Base-by-base conservation (phyloP, 2,888 invertebrate species). In the Noctua janthina region DNA sequence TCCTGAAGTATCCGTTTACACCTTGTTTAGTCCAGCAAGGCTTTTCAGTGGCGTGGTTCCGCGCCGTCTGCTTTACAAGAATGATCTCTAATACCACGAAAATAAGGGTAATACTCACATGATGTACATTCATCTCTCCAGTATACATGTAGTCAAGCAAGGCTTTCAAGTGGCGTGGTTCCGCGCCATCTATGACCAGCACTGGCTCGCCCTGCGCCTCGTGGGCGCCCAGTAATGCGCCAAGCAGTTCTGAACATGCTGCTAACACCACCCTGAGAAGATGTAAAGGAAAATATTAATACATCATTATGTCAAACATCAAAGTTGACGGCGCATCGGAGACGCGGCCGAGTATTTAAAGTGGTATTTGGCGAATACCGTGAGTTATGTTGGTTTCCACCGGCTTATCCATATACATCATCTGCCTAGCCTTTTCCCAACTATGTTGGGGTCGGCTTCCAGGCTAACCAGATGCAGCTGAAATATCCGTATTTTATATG, bases 101-200 rank as follows among this genome's bases (percentile, higher is more conserved):
- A 8, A 35, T 1, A 13, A 43, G 2, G 11, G 1, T 15, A 0
- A 43, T 71, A 98, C 98, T 98, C 95, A 99, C 99, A 97, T 99
- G 99, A 93, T 99, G 99, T 81, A 99, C 99, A 96, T 99, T 99
- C 95, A 99, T 99, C 97, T 99, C 99, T 87, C 99, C 99, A 92
- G 99, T 99, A 95, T 99, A 99, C 99, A 99, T 99, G 94, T 99
- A 99, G 95, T 99, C 99, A 78, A 99, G 98, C 88, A 99, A 97
- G 84, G 99, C 99, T 95, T 98, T 98, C 91, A 99, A 98, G 76
- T 97, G 97, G 1, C 90, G 84, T 0, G 97, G 97, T 77, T 96
- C 96, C 0, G 96, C 97, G 4, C 96, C 96, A 96, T 99, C 99
- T 88, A 98, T 98, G 93, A 98, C 99, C 94, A 98, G 98, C 84